Percentiles rank a stretch among this genome's conserved stretches.
phyloP scores from a whole-genome alignment of 2,888 invertebrate genomes.

The Odontocolon sp. region DNA sequence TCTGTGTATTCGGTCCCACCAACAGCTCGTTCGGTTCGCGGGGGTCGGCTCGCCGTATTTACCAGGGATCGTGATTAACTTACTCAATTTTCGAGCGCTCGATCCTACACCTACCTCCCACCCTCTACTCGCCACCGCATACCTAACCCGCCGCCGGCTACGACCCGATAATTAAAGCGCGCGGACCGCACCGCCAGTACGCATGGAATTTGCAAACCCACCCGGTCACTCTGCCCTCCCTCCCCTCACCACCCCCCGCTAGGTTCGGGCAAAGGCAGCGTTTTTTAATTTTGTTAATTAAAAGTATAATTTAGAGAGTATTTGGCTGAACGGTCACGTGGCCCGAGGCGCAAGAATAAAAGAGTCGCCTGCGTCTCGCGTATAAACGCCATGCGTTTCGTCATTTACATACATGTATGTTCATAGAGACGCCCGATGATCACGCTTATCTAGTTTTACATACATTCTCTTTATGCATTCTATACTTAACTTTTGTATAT shows the following conservation, averaged over 20 bases:
- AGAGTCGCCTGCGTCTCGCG: background rate
- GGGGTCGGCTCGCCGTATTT: constrained; percentile 50
- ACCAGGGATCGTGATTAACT: constrained; percentile 56
- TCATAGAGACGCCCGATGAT: no score
- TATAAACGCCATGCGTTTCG: constrained; percentile 13
- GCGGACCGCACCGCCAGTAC: constrained; percentile 43
- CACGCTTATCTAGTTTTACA: no score
- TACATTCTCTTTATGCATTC: no score
- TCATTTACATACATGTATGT: no score
- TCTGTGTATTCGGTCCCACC: constrained; percentile 23
- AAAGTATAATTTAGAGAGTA: constrained; percentile 60
- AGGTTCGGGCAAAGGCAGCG: constrained; percentile 42
- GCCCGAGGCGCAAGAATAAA: constrained; percentile 40
- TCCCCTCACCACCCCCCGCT: background rate
- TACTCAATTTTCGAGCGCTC: constrained; percentile 57
- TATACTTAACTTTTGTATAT: no score
- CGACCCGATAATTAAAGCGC: constrained; percentile 58
- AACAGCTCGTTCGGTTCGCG: constrained; percentile 41
- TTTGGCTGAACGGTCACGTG: constrained; percentile 33
- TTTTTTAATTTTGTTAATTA: constrained; percentile 60
- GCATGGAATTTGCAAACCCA: constrained; percentile 46
- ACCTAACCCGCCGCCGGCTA: constrained; percentile 53
- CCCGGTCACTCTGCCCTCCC: constrained; percentile 7
- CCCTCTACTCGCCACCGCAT: constrained; percentile 39
- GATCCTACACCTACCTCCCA: constrained; percentile 11